phyloP scores from a whole-genome alignment of 2,113 vertebrate genomes.

The Mugil cephalus region DNA sequence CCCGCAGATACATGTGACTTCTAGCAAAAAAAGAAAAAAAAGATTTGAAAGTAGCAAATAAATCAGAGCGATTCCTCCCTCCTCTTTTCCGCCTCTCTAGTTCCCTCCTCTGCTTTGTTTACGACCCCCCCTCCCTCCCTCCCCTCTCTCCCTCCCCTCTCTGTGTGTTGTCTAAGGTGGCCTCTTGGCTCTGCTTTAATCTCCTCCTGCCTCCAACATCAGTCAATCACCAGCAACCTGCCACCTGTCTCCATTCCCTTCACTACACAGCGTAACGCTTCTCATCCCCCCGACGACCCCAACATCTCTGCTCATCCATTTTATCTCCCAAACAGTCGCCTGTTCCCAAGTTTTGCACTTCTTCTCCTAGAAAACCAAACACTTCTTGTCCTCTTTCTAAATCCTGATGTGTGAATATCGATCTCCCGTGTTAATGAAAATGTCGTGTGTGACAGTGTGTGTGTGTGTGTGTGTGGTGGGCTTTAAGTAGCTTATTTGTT shows the following conservation, averaged over 20 bases:
- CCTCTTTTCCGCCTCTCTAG: constrained; percentile 1
- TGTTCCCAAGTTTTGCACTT: background rate
- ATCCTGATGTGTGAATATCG: constrained; percentile 29
- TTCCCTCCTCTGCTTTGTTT: constrained; percentile 22
- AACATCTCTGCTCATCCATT: constrained; percentile 20
- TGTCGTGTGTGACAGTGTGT: constrained; percentile 6
- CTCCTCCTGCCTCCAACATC: constrained; percentile 63
- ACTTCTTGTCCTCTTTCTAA: background rate
- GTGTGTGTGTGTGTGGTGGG: background rate
- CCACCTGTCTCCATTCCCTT: constrained; percentile 61
- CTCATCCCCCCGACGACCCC: constrained; percentile 48
- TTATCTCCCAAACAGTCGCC: constrained; percentile 3
- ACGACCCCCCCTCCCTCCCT: background rate
- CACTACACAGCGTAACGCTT: constrained; percentile 45
- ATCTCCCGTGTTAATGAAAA: constrained; percentile 41
- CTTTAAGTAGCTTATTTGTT: constrained; percentile 40
- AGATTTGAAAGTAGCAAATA: background rate
- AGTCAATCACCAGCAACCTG: constrained; percentile 68
- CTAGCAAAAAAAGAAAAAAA: background rate
- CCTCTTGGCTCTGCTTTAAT: constrained; percentile 71
- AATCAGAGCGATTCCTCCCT: background rate
- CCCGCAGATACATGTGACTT: too few species aligned
- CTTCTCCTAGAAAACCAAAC: constrained; percentile 22
- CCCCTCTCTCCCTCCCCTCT: background rate
- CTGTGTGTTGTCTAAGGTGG: constrained; percentile 46